These are phyloP conservation scores for Myotis yumanensis DNA, from an alignment of 2,113 vertebrate genomes.

Conservation along the genomic window DNA sequence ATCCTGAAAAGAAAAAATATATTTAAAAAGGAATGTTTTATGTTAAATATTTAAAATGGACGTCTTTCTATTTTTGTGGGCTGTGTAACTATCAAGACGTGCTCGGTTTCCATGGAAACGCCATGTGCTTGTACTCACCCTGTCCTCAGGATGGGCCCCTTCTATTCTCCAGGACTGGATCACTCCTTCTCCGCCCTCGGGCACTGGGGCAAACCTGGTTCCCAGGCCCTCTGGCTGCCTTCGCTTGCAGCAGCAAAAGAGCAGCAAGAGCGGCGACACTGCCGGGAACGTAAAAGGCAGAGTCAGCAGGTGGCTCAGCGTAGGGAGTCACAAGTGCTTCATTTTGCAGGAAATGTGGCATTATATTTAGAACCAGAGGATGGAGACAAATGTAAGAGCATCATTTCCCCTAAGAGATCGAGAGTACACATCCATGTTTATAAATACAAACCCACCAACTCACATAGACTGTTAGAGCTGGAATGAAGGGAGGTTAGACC, in stretches of 20 bases:
- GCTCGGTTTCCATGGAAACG: neutral
- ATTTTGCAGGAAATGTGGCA: neutral
- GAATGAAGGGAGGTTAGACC: neutral
- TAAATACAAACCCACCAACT: neutral
- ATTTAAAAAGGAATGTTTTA: neutral
- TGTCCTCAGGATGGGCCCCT: slow-evolving; percentile 91
- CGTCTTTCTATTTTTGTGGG: neutral
- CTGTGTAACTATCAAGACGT: neutral
- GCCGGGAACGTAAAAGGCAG: neutral
- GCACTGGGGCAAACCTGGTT: slow-evolving; percentile 85
- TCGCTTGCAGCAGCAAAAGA: slow-evolving; percentile 72
- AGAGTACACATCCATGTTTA: neutral
- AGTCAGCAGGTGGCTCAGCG: neutral
- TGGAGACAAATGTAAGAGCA: neutral
- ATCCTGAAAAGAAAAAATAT: slow-evolving; percentile 79
- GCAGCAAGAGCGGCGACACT: slow-evolving; percentile 69
- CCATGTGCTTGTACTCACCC: slow-evolving; percentile 82
- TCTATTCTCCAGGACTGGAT: slow-evolving; percentile 90
- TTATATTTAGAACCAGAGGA: neutral
- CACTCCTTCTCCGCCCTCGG: slow-evolving; percentile 88
- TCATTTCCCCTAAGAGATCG: neutral
- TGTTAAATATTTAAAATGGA: neutral
- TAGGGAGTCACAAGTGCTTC: neutral
- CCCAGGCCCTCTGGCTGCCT: slow-evolving; percentile 77
- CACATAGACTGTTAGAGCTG: neutral